These are phyloP conservation scores for Palythoa heliodiscus DNA, from an alignment of 92 coral and sea anemone genomes.

Conservation along the genomic window DNA sequence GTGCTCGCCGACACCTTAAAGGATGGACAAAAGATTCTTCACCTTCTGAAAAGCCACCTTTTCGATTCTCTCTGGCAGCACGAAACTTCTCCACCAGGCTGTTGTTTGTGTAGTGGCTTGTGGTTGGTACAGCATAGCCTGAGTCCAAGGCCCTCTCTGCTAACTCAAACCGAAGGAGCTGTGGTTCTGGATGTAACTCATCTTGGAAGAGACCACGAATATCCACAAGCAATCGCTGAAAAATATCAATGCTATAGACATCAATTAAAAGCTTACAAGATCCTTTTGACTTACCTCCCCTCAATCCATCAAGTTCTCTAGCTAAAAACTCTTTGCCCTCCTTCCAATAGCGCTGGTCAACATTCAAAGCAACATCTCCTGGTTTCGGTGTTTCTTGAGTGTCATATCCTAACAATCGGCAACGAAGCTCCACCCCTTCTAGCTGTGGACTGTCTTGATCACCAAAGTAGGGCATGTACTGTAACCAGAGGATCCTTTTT, in stretches of 20 bases:
- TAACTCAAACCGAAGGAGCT: slow-evolving; percentile 25
- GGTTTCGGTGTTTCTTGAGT: slow-evolving; percentile 45
- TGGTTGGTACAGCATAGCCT: slow-evolving; percentile 42
- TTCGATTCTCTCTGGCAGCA: slow-evolving; percentile 14
- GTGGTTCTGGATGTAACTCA: background rate
- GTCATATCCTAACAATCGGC: slow-evolving; percentile 38
- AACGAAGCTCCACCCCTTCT: slow-evolving; percentile 20
- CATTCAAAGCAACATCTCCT: background rate
- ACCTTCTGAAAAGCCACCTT: slow-evolving; percentile 32
- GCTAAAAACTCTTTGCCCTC: slow-evolving; percentile 11
- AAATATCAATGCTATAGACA: slow-evolving; percentile 30
- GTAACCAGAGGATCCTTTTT: slow-evolving; percentile 13
- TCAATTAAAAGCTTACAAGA: background rate
- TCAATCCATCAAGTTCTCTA: background rate
- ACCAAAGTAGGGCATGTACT: background rate
- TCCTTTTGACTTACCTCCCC: background rate
- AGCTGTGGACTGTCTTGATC: background rate
- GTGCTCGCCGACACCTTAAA: slow-evolving; percentile 21
- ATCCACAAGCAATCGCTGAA: slow-evolving; percentile 17
- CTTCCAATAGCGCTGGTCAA: slow-evolving; percentile 14
- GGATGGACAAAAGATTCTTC: slow-evolving; percentile 20
- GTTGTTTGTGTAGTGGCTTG: slow-evolving; percentile 23
- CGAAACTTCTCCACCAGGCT: slow-evolving; percentile 21
- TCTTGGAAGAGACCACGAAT: slow-evolving; percentile 22
- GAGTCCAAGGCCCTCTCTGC: slow-evolving; percentile 27